phyloP scores from a whole-genome alignment of 53 echinoderm and acorn worm genomes.

The Stichopus horrens region DNA sequence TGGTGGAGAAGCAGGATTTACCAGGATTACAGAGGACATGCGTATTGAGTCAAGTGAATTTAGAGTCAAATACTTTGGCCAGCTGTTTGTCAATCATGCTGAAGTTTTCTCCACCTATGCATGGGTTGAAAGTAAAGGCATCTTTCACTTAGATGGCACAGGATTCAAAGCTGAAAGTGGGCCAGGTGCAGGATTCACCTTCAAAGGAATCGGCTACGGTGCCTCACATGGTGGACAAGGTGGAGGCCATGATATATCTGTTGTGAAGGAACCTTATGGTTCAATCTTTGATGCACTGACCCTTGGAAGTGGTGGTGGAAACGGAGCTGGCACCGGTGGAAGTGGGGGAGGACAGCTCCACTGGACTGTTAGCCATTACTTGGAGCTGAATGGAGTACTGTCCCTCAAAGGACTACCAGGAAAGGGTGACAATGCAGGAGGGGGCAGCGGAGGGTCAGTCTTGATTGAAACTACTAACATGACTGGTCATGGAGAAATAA shows the following conservation, averaged over 20 bases:
- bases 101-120: slow-evolving; percentile 80
- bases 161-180: slow-evolving; percentile 69
- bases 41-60: slow-evolving; percentile 80
- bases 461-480: slow-evolving; percentile 84
- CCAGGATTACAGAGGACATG: slow-evolving; percentile 61
- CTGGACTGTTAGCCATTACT: slow-evolving; percentile 76
- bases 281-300: slow-evolving; percentile 67
- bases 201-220: slow-evolving; percentile 74
- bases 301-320: slow-evolving; percentile 86
- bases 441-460: slow-evolving; percentile 86
- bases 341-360: slow-evolving; percentile 83
- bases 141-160: slow-evolving; percentile 91
- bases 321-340: slow-evolving; percentile 72
- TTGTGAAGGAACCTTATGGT: slow-evolving; percentile 82
- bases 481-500: slow-evolving; percentile 90
- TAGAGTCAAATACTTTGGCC: slow-evolving; percentile 75
- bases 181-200: slow-evolving; percentile 67
- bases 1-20: slow-evolving; percentile 75
- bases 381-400: slow-evolving; percentile 82
- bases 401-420: slow-evolving; percentile 67
- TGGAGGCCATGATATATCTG: slow-evolving; percentile 60
- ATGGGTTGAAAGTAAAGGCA: slow-evolving; percentile 87
- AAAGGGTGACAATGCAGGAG: slow-evolving; percentile 65
- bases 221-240: slow-evolving; percentile 92
- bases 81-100: slow-evolving; percentile 80